Percentiles rank a stretch among this genome's conserved stretches.
Conservation (phyloP, 1,140 invertebrate species). For the Daktulosphaira vitifoliae region DNA sequence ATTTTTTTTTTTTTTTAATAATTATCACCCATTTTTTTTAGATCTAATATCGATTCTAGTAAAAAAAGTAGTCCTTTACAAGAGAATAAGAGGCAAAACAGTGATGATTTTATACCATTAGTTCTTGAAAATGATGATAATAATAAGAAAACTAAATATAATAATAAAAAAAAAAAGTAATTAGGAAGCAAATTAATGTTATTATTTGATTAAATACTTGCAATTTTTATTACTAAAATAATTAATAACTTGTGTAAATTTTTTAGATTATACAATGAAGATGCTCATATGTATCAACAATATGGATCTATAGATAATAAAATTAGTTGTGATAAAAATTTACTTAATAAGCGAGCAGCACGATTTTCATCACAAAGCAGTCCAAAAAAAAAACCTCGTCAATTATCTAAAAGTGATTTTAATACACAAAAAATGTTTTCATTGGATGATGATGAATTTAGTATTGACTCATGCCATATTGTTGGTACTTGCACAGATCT, state of each 20-base stretch:
- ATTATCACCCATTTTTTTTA: conserved; percentile 13
- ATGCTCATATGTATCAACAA: conserved; percentile 29
- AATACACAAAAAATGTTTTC: conserved; percentile 38
- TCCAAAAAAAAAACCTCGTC: conserved; percentile 27
- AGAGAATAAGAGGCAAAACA: conserved; percentile 28
- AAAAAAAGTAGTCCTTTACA: conserved; percentile 18
- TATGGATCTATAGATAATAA: conserved; percentile 22
- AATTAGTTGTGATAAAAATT: conserved; percentile 48
- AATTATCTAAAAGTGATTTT: neutral
- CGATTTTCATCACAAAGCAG: conserved; percentile 53
- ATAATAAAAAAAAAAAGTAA: conserved; percentile 27
- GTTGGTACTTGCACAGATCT: conserved; percentile 86
- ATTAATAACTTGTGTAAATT: too few species aligned
- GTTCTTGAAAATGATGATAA: neutral
- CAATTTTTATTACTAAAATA: too few species aligned
- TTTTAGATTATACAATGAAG: conserved; percentile 25
- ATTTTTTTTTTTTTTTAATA: too few species aligned
- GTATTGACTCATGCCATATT: conserved; percentile 64
- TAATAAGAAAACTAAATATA: conserved; percentile 17
- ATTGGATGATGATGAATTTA: conserved; percentile 43
- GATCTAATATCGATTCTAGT: conserved; percentile 1
- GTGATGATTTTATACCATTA: conserved; percentile 26
- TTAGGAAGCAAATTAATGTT: neutral
- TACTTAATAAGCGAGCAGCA: conserved; percentile 74
- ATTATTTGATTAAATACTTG: too few species aligned